Conservation (phyloP, 1,140 invertebrate genomes). For the Drosophila jambulina region DNA sequence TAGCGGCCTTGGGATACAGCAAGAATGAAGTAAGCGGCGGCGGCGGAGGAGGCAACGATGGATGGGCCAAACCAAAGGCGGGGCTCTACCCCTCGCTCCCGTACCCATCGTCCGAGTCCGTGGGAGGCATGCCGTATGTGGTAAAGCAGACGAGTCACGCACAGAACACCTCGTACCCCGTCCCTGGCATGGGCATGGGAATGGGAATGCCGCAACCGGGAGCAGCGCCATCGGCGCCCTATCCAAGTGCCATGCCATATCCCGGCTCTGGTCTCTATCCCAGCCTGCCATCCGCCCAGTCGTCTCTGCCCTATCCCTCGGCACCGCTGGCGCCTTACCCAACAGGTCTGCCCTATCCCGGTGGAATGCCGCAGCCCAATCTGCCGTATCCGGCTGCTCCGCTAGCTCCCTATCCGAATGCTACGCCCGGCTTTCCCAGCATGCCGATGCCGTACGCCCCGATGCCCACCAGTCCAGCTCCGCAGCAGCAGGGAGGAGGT, state of each 20-base stretch:
- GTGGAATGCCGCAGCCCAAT: conserved; percentile 36
- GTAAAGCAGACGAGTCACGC: conserved; percentile 64
- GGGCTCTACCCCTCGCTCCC: conserved; percentile 77
- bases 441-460: conserved; percentile 78
- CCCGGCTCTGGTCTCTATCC: conserved; percentile 59
- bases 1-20: conserved; percentile 79
- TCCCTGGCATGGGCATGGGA: conserved; percentile 22
- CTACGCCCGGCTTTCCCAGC: conserved; percentile 57
- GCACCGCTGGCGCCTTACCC: conserved; percentile 45
- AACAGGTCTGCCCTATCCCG: conserved; percentile 28
- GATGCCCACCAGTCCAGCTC: conserved; percentile 56
- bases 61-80: conserved; percentile 48
- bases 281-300: conserved; percentile 35
- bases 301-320: conserved; percentile 56
- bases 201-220: conserved; percentile 55
- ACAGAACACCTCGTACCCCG: conserved; percentile 51
- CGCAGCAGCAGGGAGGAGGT: conserved; percentile 49
- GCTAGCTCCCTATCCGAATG: conserved; percentile 42
- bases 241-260: conserved; percentile 57
- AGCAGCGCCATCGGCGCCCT: conserved; percentile 35
- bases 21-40: conserved; percentile 69
- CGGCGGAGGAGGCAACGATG: conserved; percentile 3
- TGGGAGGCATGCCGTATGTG: conserved; percentile 69
- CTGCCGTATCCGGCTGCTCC: conserved; percentile 69
- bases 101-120: conserved; percentile 67